These are phyloP conservation scores for Perognathus longimembris DNA, from an alignment of 2,113 vertebrate genomes.

Conservation along the genomic window DNA sequence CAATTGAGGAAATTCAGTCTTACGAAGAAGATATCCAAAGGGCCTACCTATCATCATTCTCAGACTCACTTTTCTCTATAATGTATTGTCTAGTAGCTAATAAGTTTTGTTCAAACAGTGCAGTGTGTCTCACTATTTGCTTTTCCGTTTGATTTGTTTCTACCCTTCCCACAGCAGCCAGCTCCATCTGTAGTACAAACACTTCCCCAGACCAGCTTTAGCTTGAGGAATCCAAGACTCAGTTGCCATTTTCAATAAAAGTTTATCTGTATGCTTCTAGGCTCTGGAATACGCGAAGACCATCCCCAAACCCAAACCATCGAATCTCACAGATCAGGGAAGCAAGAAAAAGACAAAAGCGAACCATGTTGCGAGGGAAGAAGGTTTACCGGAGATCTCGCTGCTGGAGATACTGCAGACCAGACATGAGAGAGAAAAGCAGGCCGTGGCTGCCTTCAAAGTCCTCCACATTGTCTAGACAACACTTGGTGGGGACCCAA, in stretches of 20 bases:
- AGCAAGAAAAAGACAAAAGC: constrained; percentile 47
- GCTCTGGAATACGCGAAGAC: constrained; percentile 95
- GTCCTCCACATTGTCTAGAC: constrained; percentile 83
- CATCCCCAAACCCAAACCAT: constrained; percentile 89
- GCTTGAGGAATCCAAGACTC: background rate
- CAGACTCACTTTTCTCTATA: background rate
- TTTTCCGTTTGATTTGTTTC: constrained; percentile 37
- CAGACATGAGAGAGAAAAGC: constrained; percentile 93
- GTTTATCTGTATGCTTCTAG: constrained; percentile 80
- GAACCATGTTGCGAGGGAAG: constrained; percentile 62
- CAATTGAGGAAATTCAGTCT: constrained; percentile 32
- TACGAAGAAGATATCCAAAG: background rate
- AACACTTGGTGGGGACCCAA: too few species aligned
- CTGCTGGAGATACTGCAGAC: constrained; percentile 87
- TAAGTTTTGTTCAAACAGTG: constrained; percentile 13
- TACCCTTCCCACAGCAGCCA: background rate
- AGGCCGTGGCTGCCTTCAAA: constrained; percentile 88
- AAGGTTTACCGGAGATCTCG: constrained; percentile 81
- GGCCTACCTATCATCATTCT: background rate
- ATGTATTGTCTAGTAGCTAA: background rate
- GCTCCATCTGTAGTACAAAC: background rate
- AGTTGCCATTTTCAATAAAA: background rate
- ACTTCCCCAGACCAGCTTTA: background rate
- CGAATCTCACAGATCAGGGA: constrained; percentile 64
- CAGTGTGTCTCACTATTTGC: background rate